These are phyloP conservation scores for Acleris cristana DNA, from an alignment of 2,888 invertebrate species.

Conservation along the genomic window DNA sequence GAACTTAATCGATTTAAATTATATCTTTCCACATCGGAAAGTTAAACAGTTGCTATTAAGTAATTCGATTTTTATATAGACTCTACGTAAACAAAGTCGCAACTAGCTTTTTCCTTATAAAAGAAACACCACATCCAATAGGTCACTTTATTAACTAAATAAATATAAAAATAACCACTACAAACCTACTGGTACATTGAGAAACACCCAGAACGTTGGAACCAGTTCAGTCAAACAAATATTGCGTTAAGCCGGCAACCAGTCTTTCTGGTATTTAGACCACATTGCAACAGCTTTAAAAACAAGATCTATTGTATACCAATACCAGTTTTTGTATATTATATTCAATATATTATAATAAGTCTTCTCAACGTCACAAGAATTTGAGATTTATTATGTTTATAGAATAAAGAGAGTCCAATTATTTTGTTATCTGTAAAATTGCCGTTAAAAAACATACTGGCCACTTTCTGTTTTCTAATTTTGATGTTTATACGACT, in stretches of 20 bases:
- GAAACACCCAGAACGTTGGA: slow-evolving; percentile 20
- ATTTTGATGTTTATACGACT: no score
- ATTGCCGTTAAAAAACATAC: no score
- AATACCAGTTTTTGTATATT: neutral
- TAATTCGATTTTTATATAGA: no score
- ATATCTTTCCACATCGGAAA: no score
- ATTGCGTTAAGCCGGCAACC: slow-evolving; percentile 30
- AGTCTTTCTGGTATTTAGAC: slow-evolving; percentile 26
- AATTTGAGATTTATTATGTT: no score
- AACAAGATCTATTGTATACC: slow-evolving; percentile 11
- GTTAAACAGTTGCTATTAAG: no score
- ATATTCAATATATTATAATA: neutral
- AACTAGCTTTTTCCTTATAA: slow-evolving; percentile 1
- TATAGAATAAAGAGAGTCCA: no score
- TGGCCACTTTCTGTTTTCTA: no score
- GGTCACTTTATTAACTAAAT: slow-evolving; percentile 26
- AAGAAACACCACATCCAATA: slow-evolving; percentile 28
- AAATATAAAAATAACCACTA: slow-evolving; percentile 16
- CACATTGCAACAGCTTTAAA: slow-evolving; percentile 14
- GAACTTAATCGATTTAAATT: no score
- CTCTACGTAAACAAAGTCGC: no score
- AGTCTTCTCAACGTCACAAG: no score
- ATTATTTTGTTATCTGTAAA: no score
- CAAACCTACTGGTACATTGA: slow-evolving; percentile 26
- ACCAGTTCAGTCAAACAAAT: slow-evolving; percentile 31